phyloP scores from a whole-genome alignment of 2,113 vertebrate species.

The Cyanoderma ruficeps region DNA sequence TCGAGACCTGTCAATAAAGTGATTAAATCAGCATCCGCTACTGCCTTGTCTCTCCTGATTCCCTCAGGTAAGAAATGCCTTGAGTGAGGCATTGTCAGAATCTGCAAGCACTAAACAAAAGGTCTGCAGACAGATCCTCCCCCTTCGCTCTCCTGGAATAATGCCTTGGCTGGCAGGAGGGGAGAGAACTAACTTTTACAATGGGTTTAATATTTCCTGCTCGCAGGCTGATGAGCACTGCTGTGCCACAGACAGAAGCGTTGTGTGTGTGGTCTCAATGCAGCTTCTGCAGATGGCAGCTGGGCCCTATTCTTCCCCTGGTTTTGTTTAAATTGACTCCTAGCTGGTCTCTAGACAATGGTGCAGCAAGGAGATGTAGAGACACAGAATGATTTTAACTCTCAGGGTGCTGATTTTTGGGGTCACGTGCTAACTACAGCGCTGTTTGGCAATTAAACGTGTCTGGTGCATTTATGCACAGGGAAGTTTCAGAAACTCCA shows the following conservation, averaged over 20 bases:
- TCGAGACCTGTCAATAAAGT: conserved; percentile 93
- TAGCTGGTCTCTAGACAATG: neutral
- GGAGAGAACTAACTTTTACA: neutral
- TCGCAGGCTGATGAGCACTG: neutral
- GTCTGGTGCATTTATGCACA: neutral
- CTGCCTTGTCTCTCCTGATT: conserved; percentile 94
- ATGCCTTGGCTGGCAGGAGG: conserved; percentile 20
- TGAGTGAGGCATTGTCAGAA: conserved; percentile 30
- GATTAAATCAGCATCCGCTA: conserved; percentile 97
- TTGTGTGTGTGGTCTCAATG: conserved; percentile 12
- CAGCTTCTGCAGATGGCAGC: conserved; percentile 30
- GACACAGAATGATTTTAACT: neutral
- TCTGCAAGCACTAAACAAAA: conserved; percentile 38
- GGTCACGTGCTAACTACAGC: rapidly evolving
- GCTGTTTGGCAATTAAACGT: neutral
- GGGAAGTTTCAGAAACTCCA: neutral
- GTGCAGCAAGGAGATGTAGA: neutral
- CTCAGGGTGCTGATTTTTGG: neutral
- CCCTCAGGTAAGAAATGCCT: conserved; percentile 84
- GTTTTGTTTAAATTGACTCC: neutral
- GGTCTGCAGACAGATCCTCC: conserved; percentile 22
- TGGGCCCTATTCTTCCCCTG: neutral
- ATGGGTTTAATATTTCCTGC: neutral
- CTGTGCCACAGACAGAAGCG: neutral
- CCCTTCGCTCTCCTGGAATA: neutral